phyloP scores from a whole-genome alignment of 1,140 invertebrate genomes.

The Maniola jurtina region DNA sequence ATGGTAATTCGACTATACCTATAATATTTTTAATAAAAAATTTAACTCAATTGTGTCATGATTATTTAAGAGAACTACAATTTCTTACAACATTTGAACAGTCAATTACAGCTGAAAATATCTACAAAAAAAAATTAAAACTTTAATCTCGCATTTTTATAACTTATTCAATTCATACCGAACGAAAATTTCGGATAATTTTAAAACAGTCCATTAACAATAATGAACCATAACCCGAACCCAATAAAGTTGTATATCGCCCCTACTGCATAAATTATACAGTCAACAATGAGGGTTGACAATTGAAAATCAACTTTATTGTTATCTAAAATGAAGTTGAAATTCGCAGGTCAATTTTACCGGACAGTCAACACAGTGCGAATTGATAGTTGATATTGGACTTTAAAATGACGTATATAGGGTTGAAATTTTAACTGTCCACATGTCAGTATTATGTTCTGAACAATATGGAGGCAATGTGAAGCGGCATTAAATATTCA shows the following conservation, averaged over 20 bases:
- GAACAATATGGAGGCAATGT: conserved; percentile 38
- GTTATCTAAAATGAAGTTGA: conserved; percentile 21
- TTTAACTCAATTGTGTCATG: too few species aligned
- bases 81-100: neutral
- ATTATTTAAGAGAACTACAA: too few species aligned
- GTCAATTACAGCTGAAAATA: neutral
- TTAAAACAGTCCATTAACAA: conserved; percentile 8
- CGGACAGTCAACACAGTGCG: conserved; percentile 15
- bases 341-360: conserved; percentile 10
- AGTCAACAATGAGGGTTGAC: conserved; percentile 16
- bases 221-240: neutral
- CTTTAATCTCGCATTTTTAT: conserved; percentile 21
- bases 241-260: conserved; percentile 16
- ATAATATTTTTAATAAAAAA: too few species aligned
- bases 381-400: conserved; percentile 5
- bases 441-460: conserved; percentile 29
- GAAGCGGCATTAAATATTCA: conserved; percentile 43
- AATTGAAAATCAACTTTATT: conserved; percentile 26
- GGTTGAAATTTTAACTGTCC: conserved; percentile 16
- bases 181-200: conserved; percentile 18
- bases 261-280: conserved; percentile 16
- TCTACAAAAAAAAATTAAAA: conserved; percentile 7
- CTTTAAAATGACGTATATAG: conserved; percentile 18
- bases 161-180: conserved; percentile 27
- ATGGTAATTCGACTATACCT: too few species aligned